These are phyloP conservation scores for Drosophila sordidula DNA, from an alignment of 2,888 invertebrate species.

Conservation along the genomic window DNA sequence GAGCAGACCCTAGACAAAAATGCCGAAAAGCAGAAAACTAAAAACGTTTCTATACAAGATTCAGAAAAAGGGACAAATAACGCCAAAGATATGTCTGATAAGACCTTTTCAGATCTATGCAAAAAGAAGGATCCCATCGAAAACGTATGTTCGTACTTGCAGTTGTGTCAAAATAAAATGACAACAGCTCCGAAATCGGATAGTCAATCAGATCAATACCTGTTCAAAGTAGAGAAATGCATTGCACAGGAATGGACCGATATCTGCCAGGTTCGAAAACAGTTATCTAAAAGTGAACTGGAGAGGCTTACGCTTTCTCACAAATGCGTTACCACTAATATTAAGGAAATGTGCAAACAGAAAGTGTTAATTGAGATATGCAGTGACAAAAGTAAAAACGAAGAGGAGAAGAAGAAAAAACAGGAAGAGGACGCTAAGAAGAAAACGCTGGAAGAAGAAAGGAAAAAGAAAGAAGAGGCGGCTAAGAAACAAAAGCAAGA, in stretches of 20 bases:
- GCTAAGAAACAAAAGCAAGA: not conserved
- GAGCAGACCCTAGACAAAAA: not conserved
- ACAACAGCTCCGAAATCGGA: not conserved
- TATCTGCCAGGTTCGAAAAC: not conserved
- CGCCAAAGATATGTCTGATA: not conserved
- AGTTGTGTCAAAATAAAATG: not conserved
- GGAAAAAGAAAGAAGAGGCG: not conserved
- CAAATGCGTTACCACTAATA: not conserved
- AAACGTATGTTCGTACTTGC: constrained; percentile 6
- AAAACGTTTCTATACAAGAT: not conserved
- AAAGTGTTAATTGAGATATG: constrained; percentile 4
- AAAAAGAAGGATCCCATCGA: not conserved
- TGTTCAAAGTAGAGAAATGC: not conserved
- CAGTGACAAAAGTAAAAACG: too few relatives aligned
- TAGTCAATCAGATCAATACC: not conserved
- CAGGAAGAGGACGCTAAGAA: not conserved
- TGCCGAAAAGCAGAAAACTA: not conserved
- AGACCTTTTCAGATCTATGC: not conserved
- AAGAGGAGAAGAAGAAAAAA: not conserved
- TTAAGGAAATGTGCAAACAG: constrained; percentile 2
- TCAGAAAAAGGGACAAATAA: not conserved
- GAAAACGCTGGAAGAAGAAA: not conserved
- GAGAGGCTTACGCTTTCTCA: not conserved
- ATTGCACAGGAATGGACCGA: constrained; percentile 2
- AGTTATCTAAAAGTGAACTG: not conserved